Conservation (phyloP, 2,888 invertebrate species). For the Hofmannophila pseudospretella region DNA sequence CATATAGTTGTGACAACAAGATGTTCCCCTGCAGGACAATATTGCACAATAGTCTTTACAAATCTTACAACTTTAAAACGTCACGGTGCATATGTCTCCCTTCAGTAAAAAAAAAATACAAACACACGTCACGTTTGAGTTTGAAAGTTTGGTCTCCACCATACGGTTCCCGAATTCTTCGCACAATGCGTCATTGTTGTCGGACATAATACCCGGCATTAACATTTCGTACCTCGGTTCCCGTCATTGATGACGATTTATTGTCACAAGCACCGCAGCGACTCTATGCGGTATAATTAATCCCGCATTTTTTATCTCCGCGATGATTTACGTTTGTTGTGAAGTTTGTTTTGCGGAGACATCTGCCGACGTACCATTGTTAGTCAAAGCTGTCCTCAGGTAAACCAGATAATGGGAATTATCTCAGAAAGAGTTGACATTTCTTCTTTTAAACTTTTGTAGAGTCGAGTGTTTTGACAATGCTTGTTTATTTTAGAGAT, state of each 20-base stretch:
- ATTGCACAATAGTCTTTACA: constrained; percentile 13
- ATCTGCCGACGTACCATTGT: constrained; percentile 69
- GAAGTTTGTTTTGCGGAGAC: constrained; percentile 73
- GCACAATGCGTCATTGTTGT: constrained; percentile 55
- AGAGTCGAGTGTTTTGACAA: constrained; percentile 66
- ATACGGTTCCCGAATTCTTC: constrained; percentile 48
- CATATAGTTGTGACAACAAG: constrained; percentile 8
- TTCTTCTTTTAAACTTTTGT: constrained; percentile 61
- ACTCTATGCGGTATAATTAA: constrained; percentile 55
- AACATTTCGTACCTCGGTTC: constrained; percentile 71
- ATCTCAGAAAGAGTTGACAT: constrained; percentile 70
- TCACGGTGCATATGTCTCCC: not conserved
- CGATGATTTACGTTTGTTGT: constrained; percentile 62
- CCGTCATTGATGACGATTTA: constrained; percentile 75
- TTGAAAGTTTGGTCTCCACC: constrained; percentile 50
- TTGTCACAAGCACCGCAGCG: constrained; percentile 49
- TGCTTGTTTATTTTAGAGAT: constrained; percentile 60
- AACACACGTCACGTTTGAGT: constrained; percentile 30
- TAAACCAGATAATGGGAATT: constrained; percentile 69
- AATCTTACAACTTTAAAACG: not conserved
- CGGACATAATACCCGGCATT: constrained; percentile 69
- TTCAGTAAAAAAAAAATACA: constrained; percentile 34
- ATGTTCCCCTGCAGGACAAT: constrained; percentile 8
- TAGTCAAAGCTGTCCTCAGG: constrained; percentile 56
- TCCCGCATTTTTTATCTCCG: constrained; percentile 53